Base-by-base conservation (phyloP, 2,113 vertebrate species). In the Triplophysa siluroides region DNA sequence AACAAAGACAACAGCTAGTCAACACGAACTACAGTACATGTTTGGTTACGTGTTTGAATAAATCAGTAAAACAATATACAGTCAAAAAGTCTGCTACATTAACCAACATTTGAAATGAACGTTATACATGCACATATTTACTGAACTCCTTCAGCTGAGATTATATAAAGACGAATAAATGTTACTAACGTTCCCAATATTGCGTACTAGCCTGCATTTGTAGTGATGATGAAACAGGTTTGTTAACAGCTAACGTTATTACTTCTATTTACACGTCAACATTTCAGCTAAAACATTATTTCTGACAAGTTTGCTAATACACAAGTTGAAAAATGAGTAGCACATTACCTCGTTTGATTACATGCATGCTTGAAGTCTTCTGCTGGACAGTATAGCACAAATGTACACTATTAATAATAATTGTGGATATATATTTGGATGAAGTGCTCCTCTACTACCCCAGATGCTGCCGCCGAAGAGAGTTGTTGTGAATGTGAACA, bases 291-390 rank as follows among this genome's bases (percentile, higher is more conserved):
- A 14, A 50, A 50, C 47, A 52, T 18, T 45, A 45, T 56, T 19
- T 16, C 24, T 50, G 1, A 70, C 9, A 29, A 41, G 8, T 52
- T 2, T 13, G 10, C 41, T 19, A 21, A 45, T 24, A 0, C 33
- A 63, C 7, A 9, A 24, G 26, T 12, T 2, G 5, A 21, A 45
- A 16, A 33, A 38, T 2, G 26, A 45, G 12, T 8, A 54, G 21
- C 0, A 66, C 82, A 87, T 75, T 91, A 98, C 96, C 96, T 91
- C 96, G 85, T 86, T 98, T 98, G n/a, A 97, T 92, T 54, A 98
- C 96, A 78, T 96, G 95, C 96, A 97, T 98, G 43, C 71, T 81
- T 90, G 64, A 74, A 18, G 50, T 70, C 3, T 69, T 24, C 11
- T 14, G 4, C 14, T 33, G 75, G 26, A 50, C 12, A 67, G n/a